Percentiles rank a stretch among this genome's conserved stretches.
These are phyloP conservation scores for Phylloscopus whistleri DNA, from an alignment of 2,113 vertebrate species.

Conservation along the genomic window DNA sequence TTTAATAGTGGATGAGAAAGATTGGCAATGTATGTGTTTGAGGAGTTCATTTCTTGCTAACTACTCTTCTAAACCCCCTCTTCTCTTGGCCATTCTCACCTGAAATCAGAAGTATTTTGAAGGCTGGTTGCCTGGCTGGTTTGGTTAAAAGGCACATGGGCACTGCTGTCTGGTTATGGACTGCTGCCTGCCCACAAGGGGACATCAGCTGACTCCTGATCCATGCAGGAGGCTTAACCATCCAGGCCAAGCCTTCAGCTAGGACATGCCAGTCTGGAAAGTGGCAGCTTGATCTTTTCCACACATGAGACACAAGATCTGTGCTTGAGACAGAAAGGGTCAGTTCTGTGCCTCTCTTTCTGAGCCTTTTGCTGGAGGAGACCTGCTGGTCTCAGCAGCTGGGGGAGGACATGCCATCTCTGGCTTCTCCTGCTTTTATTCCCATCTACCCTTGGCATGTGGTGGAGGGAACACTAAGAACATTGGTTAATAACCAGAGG, in stretches of 20 bases:
- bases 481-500: slow-evolving; percentile 4
- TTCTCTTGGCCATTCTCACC: not conserved
- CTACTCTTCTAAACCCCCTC: not conserved
- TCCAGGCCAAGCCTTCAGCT: not conserved
- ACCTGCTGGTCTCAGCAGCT: not conserved
- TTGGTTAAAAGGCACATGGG: not conserved
- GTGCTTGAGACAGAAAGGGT: not conserved
- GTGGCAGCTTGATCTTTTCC: not conserved
- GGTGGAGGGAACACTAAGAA: not conserved
- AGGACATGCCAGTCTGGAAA: not conserved
- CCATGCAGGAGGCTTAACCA: not conserved
- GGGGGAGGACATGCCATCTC: not conserved
- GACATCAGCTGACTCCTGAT: not conserved
- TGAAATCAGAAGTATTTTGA: not conserved
- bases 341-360: not conserved
- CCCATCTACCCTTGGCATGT: not conserved
- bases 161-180: not conserved
- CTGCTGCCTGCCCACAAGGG: not conserved
- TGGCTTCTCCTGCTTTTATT: not conserved
- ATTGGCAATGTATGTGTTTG: not conserved
- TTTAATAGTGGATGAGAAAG: not conserved
- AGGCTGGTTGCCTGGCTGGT: not conserved
- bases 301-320: not conserved
- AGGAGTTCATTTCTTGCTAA: not conserved
- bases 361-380: not conserved